Conservation (phyloP, 2,888 invertebrate genomes). For the Lasioglossum oenotherae region DNA sequence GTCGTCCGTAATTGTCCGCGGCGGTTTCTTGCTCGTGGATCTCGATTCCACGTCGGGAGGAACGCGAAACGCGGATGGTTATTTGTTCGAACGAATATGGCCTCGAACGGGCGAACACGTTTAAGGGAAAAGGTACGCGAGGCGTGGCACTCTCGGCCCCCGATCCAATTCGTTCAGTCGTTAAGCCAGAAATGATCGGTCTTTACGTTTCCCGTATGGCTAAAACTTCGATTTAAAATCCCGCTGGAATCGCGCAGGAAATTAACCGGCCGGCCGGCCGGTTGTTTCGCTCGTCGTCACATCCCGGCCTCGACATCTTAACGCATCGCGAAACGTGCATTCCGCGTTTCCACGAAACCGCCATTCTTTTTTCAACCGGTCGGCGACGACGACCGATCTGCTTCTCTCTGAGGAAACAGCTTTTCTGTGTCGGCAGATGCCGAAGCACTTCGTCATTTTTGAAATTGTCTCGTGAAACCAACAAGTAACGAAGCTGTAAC, state of each 20-base stretch:
- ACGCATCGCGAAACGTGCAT: neutral
- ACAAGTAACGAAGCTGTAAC: too few relatives aligned
- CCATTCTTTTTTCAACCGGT: neutral
- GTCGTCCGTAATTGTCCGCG: constrained; percentile 53
- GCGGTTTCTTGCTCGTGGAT: constrained; percentile 32
- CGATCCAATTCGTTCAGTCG: constrained; percentile 16
- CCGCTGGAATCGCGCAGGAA: neutral
- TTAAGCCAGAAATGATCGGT: constrained; percentile 6
- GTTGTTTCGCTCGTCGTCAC: neutral
- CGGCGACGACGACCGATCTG: neutral
- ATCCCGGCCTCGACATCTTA: neutral
- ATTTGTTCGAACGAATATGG: constrained; percentile 39
- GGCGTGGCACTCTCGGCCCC: neutral
- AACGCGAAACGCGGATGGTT: constrained; percentile 9
- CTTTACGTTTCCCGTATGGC: neutral
- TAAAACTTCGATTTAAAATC: constrained; percentile 6
- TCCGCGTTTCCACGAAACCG: neutral
- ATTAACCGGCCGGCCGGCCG: neutral
- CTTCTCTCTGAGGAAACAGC: neutral
- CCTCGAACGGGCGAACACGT: constrained; percentile 17
- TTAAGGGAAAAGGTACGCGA: constrained; percentile 34
- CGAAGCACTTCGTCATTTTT: too few relatives aligned
- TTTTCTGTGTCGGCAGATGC: too few relatives aligned
- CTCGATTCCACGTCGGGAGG: neutral
- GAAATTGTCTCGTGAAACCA: too few relatives aligned